Base-by-base conservation (phyloP, 1,140 invertebrate genomes). In the Cyclargus thomasi region DNA sequence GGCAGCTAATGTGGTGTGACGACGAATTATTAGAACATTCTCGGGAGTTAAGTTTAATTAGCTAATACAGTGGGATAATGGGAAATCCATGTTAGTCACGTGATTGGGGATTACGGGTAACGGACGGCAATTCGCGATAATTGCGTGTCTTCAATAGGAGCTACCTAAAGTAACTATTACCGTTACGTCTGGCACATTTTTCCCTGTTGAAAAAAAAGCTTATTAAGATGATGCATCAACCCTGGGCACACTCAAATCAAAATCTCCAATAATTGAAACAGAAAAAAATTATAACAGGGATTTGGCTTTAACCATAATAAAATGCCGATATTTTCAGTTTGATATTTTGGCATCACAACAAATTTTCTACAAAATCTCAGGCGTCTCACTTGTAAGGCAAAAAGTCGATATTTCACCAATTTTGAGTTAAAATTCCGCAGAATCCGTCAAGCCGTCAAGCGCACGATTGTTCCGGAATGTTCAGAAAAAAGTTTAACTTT, bases 371-470 rank as follows among this genome's bases (percentile, higher is more conserved):
- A 14, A 39, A 39, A 39, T 39, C 39, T 8, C 39, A 1, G 29
- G 29, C 29, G 8, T 29, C 29, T 29, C 29, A 7, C 8, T 6
- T 4, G 39, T 47, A 14, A 47, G 14, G 39, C 11, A 47, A 47
- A 47, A 47, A 47, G 8, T 47, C 39, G 14, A 47, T 47, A 47
- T 47, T 47, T 47, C 14, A 47, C 39, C 39, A 47, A 47, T 47
- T 29, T 47, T 47, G 39, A 14, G 39, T 47, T 47, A 14, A 47
- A 47, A 47, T 47, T 47, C 39, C 39, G 14, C 39, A 47, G 39
- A 47, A 47, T 47, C 39, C 39, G 39, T 47, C 39, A 47, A 47
- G 39, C 39, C 39, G 39, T 47, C 39, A 47, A 47, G 39, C 39
- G 39, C 39, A 47, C 39, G 14, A 47, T 47, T 16, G 39, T 47